A percentile compares a stretch with the other conserved stretches of the same genome.
Conservation (phyloP, 37 sponge, comb jelly and placozoan species). For the Crambe crambe region DNA sequence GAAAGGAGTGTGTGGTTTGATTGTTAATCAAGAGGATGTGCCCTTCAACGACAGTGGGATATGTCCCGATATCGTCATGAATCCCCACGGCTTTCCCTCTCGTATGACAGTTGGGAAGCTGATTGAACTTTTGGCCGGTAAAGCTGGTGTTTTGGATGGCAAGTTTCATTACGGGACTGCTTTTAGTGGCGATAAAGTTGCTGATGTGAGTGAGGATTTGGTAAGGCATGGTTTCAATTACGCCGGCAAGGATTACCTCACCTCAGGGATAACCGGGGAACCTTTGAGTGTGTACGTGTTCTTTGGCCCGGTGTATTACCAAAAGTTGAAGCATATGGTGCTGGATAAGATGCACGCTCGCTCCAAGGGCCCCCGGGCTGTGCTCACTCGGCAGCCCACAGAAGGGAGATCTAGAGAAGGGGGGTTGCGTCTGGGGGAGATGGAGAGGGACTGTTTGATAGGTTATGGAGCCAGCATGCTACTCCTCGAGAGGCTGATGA, state of each 20-base stretch:
- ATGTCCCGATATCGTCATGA: constrained; percentile 98
- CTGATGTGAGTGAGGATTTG: constrained; percentile 83
- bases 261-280: constrained; percentile 97
- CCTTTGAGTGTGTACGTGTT: constrained; percentile 92
- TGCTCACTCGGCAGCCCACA: constrained; percentile 96
- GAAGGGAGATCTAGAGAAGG: constrained; percentile 98
- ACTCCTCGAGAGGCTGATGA: constrained; percentile 96
- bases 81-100: constrained; percentile 99
- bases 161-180: constrained; percentile 96
- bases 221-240: constrained; percentile 92
- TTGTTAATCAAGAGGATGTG: constrained; percentile 96
- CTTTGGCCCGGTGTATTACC: constrained; percentile 99
- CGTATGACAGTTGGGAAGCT: constrained; percentile 99
- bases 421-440: constrained; percentile 97
- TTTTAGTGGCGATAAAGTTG: constrained; percentile 84
- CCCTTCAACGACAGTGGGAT: constrained; percentile 94
- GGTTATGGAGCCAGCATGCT: constrained; percentile 98
- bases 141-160: constrained; percentile 93
- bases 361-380: constrained; percentile 93
- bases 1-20: constrained; percentile 98
- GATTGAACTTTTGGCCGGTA: constrained; percentile 93
- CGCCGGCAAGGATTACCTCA: constrained; percentile 94
- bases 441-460: constrained; percentile 99
- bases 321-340: constrained; percentile 99
- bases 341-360: constrained; percentile 99